These are phyloP conservation scores for Hemicentrotus pulcherrimus DNA, from an alignment of 35 echinoderm and acorn worm genomes.

Conservation along the genomic window DNA sequence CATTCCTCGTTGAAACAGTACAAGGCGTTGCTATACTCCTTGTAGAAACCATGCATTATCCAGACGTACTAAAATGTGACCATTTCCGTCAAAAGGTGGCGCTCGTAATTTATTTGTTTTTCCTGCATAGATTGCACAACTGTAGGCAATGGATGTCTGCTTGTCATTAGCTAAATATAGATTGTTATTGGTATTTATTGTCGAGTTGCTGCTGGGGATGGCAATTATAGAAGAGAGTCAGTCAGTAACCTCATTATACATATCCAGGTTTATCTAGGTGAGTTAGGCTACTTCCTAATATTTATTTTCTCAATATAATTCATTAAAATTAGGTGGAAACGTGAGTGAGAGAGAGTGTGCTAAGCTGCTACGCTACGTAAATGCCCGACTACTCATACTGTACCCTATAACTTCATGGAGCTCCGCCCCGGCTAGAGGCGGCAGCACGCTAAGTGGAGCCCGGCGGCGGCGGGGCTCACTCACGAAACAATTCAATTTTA, in stretches of 20 bases:
- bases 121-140: background rate
- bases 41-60: too few relatives aligned
- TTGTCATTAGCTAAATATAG: slow-evolving; percentile 3
- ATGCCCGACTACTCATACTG: too few relatives aligned
- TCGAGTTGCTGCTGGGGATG: background rate
- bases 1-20: too few relatives aligned
- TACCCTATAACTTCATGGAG: too few relatives aligned
- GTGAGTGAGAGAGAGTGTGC: background rate
- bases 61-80: too few relatives aligned
- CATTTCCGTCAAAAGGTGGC: background rate
- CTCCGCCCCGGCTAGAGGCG: background rate
- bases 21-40: too few relatives aligned
- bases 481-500: too few relatives aligned
- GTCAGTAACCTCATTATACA: background rate
- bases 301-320: too few relatives aligned
- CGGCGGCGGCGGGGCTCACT: too few relatives aligned
- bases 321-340: background rate
- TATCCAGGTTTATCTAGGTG: background rate
- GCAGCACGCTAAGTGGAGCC: too few relatives aligned
- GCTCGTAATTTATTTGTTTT: background rate
- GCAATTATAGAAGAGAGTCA: background rate
- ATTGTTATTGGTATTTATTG: background rate
- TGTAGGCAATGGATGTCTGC: background rate
- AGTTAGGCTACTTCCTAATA: background rate
- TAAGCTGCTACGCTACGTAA: background rate